Evolutionary conservation across 2,113 vertebrate species (phyloP), one percentile per base, ranked within the genome.

Genomic region (Apteryx mantelli): DNA sequence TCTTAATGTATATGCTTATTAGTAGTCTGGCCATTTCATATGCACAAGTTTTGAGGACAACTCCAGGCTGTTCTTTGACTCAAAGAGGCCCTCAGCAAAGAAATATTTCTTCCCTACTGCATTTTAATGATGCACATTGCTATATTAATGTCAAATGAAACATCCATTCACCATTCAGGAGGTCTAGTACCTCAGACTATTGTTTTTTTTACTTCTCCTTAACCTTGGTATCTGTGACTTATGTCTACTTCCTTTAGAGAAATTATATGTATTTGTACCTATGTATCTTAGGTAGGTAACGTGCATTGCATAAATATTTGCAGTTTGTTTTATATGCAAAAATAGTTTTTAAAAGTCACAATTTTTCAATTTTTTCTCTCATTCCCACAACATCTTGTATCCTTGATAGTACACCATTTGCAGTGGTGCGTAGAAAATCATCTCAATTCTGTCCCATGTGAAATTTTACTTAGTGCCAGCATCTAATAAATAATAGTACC

Each of bases 1-100:
- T 93, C 69, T 74, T 84, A 94, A 94, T 84, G 60, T 61, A 87
- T 84, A 63, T 81, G 52, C 34, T 82, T 55, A 81, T 91, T 92
- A 91, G 15, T 28, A 92, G 38, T n/a, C 58, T 69, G 34, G 34
- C 38, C 11, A 53, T 63, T 84, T 96, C 86, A 82, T 53, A 75
- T 71, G 44, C 40, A 65, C 36, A 89, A 78, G 4, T 75, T 86
- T 58, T 68, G 73, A 70, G 36, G 50, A 66, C 84, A 40, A 53
- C 95, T 84, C 17, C 74, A 87, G 74, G 73, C 69, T 93, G 30
- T 78, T 84, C 44, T 71, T 53, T 63, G 50, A 48, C 34, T 70
- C 55, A 65, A 13, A 66, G 28, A 1, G 3, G 21, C 86, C 28
- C 40, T 75, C 40, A 78, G 69, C 70, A 70, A 87, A 70, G 30